Evolutionary conservation across 2,113 vertebrate species (phyloP), one percentile per base, ranked within the genome.

Genomic region (Marcusenius ussheri): DNA sequence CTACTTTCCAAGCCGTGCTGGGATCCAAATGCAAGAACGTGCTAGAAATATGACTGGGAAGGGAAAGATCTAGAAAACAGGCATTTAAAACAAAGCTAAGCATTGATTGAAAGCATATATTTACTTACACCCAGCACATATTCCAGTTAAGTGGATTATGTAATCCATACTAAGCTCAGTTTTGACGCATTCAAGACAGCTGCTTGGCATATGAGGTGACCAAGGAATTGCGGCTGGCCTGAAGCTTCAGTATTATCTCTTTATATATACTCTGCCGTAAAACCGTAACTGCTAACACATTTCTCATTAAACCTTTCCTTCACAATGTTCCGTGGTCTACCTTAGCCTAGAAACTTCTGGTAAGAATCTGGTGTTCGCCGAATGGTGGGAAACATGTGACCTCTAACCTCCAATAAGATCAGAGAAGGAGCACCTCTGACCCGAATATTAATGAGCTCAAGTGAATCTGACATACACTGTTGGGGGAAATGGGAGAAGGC

Each of bases 351-450:
- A 87, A 87, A 89, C 70, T 89, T 91, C 89, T 89, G 90, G 90
- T 92, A 92, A 93, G 92, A 91, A 83, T 85, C 91, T 91, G 74
- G 90, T 90, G 83, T 77, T 84, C 31, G 13, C 5, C 51, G 56
- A 80, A 58, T 90, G 91, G 91, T 92, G 92, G 91, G 92, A 93
- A 93, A 92, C 91, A 90, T 91, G 83, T 89, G 91, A 92, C 92
- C 92, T 92, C 89, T 92, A 86, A 88, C 90, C 92, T 88, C 74
- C n/a, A 83, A 74, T 51, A 62, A 90, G 90, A 90, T 91, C 91
- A 91, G 70, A 91, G 88, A 77, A 58, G 10, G 91, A 90, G 91
- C 91, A 89, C 58, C 83, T 62, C 42, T 90, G 91, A 91, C 90
- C 90, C 31, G 11, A 85, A 83, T 15, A 15, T 87, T 90, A 89